Conservation (phyloP, 2,888 invertebrate species). For the Thumatha senex region DNA sequence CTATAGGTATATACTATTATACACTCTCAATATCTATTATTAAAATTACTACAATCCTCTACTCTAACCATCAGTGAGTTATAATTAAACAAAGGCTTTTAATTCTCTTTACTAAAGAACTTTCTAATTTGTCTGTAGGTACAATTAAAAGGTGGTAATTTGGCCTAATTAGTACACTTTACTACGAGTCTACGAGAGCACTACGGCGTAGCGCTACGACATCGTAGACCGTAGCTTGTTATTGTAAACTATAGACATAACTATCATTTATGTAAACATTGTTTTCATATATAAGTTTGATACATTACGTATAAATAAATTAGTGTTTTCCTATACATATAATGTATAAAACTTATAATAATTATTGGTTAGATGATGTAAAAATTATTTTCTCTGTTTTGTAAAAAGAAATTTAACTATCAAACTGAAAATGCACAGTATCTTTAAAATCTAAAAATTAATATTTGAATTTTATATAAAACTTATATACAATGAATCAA, state of each 20-base stretch:
- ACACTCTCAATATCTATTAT: too few species aligned
- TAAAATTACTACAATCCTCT: constrained; percentile 7
- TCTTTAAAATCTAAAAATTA: too few species aligned
- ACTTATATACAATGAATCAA: constrained; percentile 34
- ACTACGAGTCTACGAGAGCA: constrained; percentile 53
- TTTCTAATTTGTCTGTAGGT: constrained; percentile 28
- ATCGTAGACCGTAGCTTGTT: constrained; percentile 41
- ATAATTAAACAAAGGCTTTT: constrained; percentile 29
- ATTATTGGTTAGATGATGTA: too few species aligned
- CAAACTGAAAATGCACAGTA: too few species aligned
- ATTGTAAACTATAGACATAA: constrained; percentile 2
- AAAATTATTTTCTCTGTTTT: too few species aligned
- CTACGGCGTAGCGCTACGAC: constrained; percentile 50
- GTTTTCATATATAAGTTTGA: constrained; percentile 7
- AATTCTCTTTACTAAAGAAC: constrained; percentile 6
- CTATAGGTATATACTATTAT: too few species aligned
- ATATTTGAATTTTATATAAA: constrained; percentile 46
- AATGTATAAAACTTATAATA: too few species aligned
- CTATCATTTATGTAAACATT: constrained; percentile 16
- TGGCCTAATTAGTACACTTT: constrained; percentile 62
- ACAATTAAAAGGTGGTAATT: constrained; percentile 52
- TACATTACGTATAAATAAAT: not conserved
- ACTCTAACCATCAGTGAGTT: constrained; percentile 14
- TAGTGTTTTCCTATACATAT: not conserved
- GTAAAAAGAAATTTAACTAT: too few species aligned